Base-by-base conservation (phyloP, 2,797 vertebrate genomes). In the Lepilemur ruficaudatus region DNA sequence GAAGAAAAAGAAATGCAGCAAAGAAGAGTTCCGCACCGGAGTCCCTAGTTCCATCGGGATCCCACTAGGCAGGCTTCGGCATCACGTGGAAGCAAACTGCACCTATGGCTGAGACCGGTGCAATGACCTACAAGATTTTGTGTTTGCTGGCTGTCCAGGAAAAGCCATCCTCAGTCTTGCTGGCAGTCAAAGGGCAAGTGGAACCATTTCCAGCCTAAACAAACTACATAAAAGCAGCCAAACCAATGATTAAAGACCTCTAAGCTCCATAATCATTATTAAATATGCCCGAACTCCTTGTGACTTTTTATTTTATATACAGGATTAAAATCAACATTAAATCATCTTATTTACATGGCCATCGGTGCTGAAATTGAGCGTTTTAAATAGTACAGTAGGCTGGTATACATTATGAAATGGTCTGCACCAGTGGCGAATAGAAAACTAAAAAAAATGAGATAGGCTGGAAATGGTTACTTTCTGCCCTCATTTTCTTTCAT, bases 301-400 rank as follows among this genome's bases (percentile, higher is more conserved):
- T 98, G 98, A 99, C 97, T 97, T 98, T 98, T 98, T 96, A 98
- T 99, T 99, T 98, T 99, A 99, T 99, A 98, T 99, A 99, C 99
- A 99, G 93, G 98, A 98, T 98, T 98, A 98, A 97, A 98, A 98
- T 98, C 98, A 98, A 98, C 98, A 98, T 98, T 99, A 99, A 98
- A 99, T 99, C 98, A 98, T 99, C 99, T 99, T 99, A 99, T 99
- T 99, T 99, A 99, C 99, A 99, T 98, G 98, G 98, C 98, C 98
- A 98, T 98, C 96, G 98, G 98, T 98, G 98, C 98, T 99, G 98
- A 98, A 96, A 97, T 98, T 0, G 98, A 98, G 94, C 96, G 97
- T 98, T 98, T 98, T 99, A 99, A 98, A 99, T 99, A 99, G 98
- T 98, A 98, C 98, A 98, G 97, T 97, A 98, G 98, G 98, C 98